Evolutionary conservation across 35 echinoderm and acorn worm species (phyloP).

Genomic region (Apostichopus californicus): DNA sequence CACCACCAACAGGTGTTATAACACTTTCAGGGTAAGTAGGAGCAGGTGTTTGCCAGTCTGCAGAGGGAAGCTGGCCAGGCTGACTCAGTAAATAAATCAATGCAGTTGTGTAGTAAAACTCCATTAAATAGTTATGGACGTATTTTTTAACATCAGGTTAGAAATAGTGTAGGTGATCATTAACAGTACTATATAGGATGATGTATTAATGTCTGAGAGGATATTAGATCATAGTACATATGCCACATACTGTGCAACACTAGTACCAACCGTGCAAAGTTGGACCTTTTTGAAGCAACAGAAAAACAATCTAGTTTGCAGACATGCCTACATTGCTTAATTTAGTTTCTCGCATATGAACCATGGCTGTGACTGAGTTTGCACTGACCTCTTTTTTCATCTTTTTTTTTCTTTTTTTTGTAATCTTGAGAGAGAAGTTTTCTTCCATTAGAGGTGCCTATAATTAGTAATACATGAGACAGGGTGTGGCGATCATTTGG

Average conservation of each 20-base stretch:
- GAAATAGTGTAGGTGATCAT: background rate
- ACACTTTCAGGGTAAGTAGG: background rate
- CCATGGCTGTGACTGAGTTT: too few species aligned
- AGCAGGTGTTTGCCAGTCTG: background rate
- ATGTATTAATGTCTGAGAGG: background rate
- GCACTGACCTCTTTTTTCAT: too few species aligned
- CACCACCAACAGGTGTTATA: background rate
- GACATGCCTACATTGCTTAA: too few species aligned
- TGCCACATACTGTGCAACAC: background rate
- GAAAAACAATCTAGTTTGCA: too few species aligned
- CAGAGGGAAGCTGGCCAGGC: background rate
- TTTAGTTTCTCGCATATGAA: too few species aligned
- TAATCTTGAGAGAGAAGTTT: too few species aligned
- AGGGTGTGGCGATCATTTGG: too few species aligned
- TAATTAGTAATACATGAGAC: too few species aligned
- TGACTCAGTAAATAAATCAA: conserved; percentile 5
- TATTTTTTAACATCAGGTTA: background rate
- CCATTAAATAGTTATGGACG: background rate
- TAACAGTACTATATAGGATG: background rate
- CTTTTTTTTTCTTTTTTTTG: too few species aligned
- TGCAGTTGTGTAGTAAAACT: background rate
- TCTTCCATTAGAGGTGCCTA: too few species aligned
- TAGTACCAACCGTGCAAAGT: background rate
- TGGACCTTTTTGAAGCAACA: background rate
- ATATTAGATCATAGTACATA: background rate